These are phyloP conservation scores for Zoanthus sansibaricus DNA, from an alignment of 92 coral and sea anemone species.

Conservation along the genomic window DNA sequence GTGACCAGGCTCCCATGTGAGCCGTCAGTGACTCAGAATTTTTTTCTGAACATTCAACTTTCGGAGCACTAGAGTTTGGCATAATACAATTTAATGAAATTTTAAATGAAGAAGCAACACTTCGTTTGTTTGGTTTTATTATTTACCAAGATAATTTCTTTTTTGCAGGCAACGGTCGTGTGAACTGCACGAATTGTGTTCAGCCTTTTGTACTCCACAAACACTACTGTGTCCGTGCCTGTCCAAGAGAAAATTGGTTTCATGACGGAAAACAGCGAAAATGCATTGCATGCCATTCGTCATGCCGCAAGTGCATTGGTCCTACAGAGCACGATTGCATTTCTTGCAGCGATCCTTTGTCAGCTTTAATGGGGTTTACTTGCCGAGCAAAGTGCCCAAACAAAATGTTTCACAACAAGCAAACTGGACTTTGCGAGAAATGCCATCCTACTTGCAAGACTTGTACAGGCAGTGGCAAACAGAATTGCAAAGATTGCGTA, in stretches of 20 bases:
- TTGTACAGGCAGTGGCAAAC: conserved; percentile 72
- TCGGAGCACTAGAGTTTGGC: no score
- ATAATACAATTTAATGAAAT: no score
- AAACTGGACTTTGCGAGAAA: conserved; percentile 77
- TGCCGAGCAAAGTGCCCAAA: conserved; percentile 75
- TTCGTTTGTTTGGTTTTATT: neutral
- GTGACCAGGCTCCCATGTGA: no score
- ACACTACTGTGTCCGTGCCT: conserved; percentile 81
- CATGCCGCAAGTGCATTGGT: conserved; percentile 88
- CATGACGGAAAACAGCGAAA: conserved; percentile 60
- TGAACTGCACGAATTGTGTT: conserved; percentile 82
- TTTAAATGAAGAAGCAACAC: no score
- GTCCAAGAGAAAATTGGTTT: conserved; percentile 81
- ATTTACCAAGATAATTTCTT: neutral
- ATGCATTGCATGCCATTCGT: conserved; percentile 83
- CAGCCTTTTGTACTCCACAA: conserved; percentile 81
- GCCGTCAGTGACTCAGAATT: no score
- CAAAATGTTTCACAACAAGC: conserved; percentile 74
- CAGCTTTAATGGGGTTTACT: conserved; percentile 74
- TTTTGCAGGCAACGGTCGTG: conserved; percentile 84
- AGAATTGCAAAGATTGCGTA: conserved; percentile 75
- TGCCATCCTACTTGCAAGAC: conserved; percentile 92
- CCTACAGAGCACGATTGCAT: conserved; percentile 85
- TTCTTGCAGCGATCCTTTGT: conserved; percentile 65
- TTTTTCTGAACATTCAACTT: no score